These are phyloP conservation scores for Drosophila prosaltans DNA, from an alignment of 1,140 invertebrate species.

Conservation along the genomic window DNA sequence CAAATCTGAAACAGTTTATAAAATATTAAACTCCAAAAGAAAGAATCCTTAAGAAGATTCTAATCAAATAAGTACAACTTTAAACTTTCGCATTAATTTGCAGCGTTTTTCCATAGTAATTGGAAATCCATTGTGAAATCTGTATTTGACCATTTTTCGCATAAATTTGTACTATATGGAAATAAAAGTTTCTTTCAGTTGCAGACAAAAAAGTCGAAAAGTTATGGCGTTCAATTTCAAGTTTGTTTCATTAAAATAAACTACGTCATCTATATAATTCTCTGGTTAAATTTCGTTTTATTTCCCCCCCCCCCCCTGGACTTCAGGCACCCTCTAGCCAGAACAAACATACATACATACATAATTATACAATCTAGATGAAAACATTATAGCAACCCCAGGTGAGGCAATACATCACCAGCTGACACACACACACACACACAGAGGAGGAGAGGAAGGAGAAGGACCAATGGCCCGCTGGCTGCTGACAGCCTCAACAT, in stretches of 20 bases:
- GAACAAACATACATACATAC: background rate
- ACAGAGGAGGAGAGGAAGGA: background rate
- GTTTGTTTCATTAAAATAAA: conserved; percentile 10
- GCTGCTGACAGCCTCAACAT: conserved; percentile 19
- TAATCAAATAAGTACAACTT: no score
- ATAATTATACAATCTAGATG: conserved; percentile 31
- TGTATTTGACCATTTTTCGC: background rate
- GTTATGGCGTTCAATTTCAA: background rate
- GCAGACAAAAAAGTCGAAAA: conserved; percentile 1
- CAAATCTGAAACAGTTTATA: no score
- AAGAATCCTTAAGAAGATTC: no score
- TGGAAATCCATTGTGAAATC: background rate
- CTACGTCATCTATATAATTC: conserved; percentile 8
- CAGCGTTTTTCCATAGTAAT: no score
- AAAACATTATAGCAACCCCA: conserved; percentile 13
- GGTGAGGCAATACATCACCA: conserved; percentile 39
- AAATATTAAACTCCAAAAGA: no score
- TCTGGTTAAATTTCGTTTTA: background rate
- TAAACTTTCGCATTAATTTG: no score
- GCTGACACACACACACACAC: conserved; percentile 32
- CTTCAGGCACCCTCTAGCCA: no score
- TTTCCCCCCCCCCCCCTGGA: no score
- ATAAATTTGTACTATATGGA: background rate
- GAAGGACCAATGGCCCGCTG: conserved; percentile 9
- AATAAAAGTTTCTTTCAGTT: background rate